Evolutionary conservation across 2,888 invertebrate genomes (phyloP), one percentile per base, ranked within the genome.

Genomic region (Microplitis deprimator): DNA sequence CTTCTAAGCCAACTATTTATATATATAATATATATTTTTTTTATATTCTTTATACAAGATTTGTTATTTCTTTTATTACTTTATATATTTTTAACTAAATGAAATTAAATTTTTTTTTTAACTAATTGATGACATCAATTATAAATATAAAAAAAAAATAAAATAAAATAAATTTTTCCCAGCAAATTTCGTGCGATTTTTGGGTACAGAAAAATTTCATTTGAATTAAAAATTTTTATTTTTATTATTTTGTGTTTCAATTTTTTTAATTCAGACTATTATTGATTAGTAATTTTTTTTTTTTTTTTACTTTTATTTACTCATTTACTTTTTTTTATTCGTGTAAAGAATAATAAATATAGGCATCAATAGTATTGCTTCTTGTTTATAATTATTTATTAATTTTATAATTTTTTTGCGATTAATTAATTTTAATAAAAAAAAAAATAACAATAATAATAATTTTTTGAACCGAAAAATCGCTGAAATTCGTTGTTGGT

Each of bases 341-440:
- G 79, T 83, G 79, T 79, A 79, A 81, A 81, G 77, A 61, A 39
- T 38, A 60, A 70, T 70, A 65, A 80, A 80, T 81, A 82, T 85
- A 89, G 89, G 89, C 89, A 89, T 89, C 86, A 82, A 85, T 80
- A 89, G 84, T 89, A 89, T 89, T 89, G 89, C 89, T 89, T 89
- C 84, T 87, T 86, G 40, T 39, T 72, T 72, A 61, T 59, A 59
- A 50, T 73, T 40, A 64, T 72, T 72, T 16, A n/a, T 40, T 39
- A 39, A 13, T 38, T 68, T n/a, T 41, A 10, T 39, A 0, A 6
- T 68, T 38, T 17, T 64, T 64, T 6, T 65, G 38, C 17, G 10
- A 17, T 65, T 20, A 68, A 60, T 29, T 16, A 16, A 65, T 64
- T 67, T 20, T 29, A n/a, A 20, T 68, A 29, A 29, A 16, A 10